A percentile compares a stretch with the other conserved stretches of the same genome.
Conservation (phyloP, 2,888 invertebrate genomes). For the Agrotis segetum region DNA sequence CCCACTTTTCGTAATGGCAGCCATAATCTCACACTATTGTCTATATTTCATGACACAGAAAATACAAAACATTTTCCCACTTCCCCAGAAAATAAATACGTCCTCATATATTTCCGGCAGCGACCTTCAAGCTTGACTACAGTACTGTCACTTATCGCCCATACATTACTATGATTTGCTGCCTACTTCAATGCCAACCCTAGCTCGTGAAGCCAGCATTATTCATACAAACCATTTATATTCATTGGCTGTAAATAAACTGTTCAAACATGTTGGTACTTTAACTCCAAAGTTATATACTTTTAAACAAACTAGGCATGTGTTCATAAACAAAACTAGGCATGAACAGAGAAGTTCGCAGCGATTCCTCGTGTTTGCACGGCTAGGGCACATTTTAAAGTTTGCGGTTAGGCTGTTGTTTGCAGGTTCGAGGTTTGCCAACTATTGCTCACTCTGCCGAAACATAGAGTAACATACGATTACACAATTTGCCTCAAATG, state of each 20-base stretch:
- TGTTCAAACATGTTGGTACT: constrained; percentile 59
- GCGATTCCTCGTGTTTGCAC: constrained; percentile 52
- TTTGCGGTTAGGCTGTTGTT: constrained; percentile 46
- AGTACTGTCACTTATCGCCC: constrained; percentile 54
- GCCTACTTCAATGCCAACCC: constrained; percentile 54
- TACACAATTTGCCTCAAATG: constrained; percentile 14
- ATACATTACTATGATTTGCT: constrained; percentile 54
- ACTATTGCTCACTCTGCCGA: constrained; percentile 35
- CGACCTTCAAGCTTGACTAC: constrained; percentile 49
- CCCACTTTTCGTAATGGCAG: constrained; percentile 5
- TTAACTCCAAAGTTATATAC: constrained; percentile 65
- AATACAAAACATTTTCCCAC: constrained; percentile 42
- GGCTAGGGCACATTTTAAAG: constrained; percentile 59
- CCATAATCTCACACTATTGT: constrained; percentile 15
- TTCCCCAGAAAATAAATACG: constrained; percentile 41
- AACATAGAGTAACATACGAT: constrained; percentile 13
- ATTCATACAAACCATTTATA: constrained; percentile 64
- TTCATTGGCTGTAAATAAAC: constrained; percentile 64
- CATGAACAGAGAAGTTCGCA: constrained; percentile 53
- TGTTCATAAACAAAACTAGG: constrained; percentile 60
- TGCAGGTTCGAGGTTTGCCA: constrained; percentile 41
- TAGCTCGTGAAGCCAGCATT: constrained; percentile 42
- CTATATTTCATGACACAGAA: constrained; percentile 23
- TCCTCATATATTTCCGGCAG: constrained; percentile 38
- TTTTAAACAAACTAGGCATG: constrained; percentile 65